Conservation (phyloP, 2,888 invertebrate species). For the Lasioglossum pauxillum region DNA sequence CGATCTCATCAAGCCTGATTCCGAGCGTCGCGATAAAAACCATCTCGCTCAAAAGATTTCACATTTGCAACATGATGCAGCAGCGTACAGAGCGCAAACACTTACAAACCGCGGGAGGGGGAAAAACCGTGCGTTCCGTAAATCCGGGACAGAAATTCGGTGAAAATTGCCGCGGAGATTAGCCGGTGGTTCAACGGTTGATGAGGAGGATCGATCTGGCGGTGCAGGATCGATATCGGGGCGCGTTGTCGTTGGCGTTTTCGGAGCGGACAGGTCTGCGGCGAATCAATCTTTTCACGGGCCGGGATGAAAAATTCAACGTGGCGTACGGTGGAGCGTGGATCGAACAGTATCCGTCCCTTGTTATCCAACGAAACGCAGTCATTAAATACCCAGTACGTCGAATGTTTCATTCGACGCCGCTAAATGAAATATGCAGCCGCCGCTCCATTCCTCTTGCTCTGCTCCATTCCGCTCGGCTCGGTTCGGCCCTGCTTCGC, state of each 20-base stretch:
- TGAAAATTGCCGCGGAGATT: not conserved
- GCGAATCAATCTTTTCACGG: constrained; percentile 13
- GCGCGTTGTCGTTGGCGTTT: constrained; percentile 4
- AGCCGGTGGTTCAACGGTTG: constrained; percentile 1
- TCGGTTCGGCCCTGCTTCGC: not conserved
- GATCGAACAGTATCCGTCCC: constrained; percentile 5
- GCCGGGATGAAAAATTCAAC: constrained; percentile 15
- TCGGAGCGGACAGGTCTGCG: constrained; percentile 10
- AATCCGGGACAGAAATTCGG: constrained; percentile 1
- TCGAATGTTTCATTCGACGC: constrained; percentile 20
- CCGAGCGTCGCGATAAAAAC: no score
- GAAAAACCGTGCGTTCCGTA: not conserved
- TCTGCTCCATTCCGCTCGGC: not conserved
- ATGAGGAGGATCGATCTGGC: not conserved
- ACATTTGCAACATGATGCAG: not conserved
- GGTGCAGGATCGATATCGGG: not conserved
- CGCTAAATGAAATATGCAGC: constrained; percentile 26
- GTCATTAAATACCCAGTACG: constrained; percentile 29
- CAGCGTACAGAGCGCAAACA: not conserved
- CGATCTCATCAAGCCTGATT: no score
- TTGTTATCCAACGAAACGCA: constrained; percentile 17
- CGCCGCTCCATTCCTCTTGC: not conserved
- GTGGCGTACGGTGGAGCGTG: constrained; percentile 2
- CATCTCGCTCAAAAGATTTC: not conserved
- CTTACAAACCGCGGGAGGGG: not conserved